A percentile compares a stretch with the other conserved stretches of the same genome.
Conservation (phyloP, 2,113 vertebrate genomes). For the Phasianus colchicus region DNA sequence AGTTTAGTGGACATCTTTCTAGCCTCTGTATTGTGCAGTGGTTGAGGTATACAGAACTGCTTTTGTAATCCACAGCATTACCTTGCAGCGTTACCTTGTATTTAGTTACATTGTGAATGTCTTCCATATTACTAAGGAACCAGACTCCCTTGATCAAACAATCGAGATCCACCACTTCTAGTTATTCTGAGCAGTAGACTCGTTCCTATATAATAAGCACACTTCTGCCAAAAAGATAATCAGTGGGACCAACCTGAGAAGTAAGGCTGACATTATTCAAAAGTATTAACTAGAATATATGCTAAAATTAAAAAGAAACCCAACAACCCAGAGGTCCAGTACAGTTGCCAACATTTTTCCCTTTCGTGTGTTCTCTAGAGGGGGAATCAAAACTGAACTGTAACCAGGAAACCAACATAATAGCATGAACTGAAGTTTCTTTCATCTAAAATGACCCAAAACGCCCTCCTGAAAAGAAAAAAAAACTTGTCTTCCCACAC, state of each 20-base stretch:
- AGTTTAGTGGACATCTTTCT: neutral
- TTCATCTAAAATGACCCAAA: constrained; percentile 63
- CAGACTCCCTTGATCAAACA: neutral
- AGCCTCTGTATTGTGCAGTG: neutral
- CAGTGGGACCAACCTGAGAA: neutral
- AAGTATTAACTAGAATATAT: neutral
- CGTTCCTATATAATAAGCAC: neutral
- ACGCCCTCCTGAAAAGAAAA: neutral
- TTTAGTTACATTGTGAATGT: neutral
- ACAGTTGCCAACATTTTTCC: neutral
- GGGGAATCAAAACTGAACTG: constrained; percentile 16
- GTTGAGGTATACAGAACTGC: neutral
- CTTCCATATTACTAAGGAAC: neutral
- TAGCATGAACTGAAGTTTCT: constrained; percentile 18
- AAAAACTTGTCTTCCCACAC: constrained; percentile 8
- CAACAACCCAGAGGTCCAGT: neutral
- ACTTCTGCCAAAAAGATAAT: neutral
- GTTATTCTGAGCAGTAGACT: neutral
- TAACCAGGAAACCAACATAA: constrained; percentile 43
- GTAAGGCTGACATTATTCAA: neutral
- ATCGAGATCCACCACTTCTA: neutral
- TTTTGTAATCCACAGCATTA: neutral
- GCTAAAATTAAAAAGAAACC: constrained; percentile 22
- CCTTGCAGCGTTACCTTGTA: neutral
- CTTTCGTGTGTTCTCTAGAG: neutral